A percentile compares a stretch with the other conserved stretches of the same genome.
Conservation (phyloP, 2,797 vertebrate genomes). For the Thalassophryne amazonica region DNA sequence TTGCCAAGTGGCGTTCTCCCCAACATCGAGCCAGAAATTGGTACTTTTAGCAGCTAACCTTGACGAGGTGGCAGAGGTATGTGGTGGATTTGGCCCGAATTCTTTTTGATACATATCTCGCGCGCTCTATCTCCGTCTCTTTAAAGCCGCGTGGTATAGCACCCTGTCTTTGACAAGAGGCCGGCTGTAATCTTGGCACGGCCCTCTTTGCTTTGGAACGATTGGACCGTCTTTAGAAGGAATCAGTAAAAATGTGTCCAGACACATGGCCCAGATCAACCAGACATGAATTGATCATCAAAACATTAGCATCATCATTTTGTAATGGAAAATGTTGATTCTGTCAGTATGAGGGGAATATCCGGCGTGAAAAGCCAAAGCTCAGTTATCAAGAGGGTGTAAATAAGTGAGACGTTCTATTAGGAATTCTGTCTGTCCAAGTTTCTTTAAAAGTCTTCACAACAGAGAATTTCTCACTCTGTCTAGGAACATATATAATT, state of each 20-base stretch:
- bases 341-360: neutral
- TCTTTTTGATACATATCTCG: slow-evolving; percentile 66
- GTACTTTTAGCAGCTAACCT: slow-evolving; percentile 77
- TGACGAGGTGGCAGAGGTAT: slow-evolving; percentile 67
- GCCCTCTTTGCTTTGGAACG: slow-evolving; percentile 31
- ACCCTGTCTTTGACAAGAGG: slow-evolving; percentile 26
- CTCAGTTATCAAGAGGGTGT: slow-evolving; percentile 30
- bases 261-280: slow-evolving; percentile 68
- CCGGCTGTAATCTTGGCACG: slow-evolving; percentile 56
- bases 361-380: slow-evolving; percentile 26
- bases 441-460: slow-evolving; percentile 27
- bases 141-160: slow-evolving; percentile 22
- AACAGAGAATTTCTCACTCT: too few relatives aligned
- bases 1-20: slow-evolving; percentile 76
- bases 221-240: slow-evolving; percentile 75
- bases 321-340: slow-evolving; percentile 50
- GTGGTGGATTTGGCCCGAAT: slow-evolving; percentile 70
- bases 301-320: slow-evolving; percentile 77
- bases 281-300: slow-evolving; percentile 80
- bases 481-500: too few relatives aligned
- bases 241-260: slow-evolving; percentile 72
- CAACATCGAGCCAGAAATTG: slow-evolving; percentile 76
- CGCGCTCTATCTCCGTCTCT: slow-evolving; percentile 42
- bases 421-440: slow-evolving; percentile 31
- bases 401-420: slow-evolving; percentile 44